These are phyloP conservation scores for Montipora capricornis DNA, from an alignment of 64 coral and sea anemone genomes.

Conservation along the genomic window DNA sequence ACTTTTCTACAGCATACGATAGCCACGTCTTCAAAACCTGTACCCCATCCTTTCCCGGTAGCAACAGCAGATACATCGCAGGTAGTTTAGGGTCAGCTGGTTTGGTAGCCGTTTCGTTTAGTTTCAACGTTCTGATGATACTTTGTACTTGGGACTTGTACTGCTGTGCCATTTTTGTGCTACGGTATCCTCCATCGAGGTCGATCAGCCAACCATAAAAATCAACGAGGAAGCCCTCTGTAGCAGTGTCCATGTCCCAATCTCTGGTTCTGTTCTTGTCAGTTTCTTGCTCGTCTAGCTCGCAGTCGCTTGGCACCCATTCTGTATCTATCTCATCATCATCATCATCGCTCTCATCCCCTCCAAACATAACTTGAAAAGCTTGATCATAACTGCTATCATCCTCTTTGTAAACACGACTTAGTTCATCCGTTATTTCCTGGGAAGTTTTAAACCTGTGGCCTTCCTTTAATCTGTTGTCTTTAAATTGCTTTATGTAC, in stretches of 20 bases:
- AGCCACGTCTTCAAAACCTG: too few relatives aligned
- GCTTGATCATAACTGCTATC: neutral
- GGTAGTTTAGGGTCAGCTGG: too few relatives aligned
- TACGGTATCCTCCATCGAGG: conserved; percentile 34
- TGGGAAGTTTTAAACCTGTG: too few relatives aligned
- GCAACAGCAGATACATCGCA: too few relatives aligned
- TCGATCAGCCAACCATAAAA: conserved; percentile 23
- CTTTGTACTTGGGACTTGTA: conserved; percentile 44
- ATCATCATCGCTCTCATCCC: neutral
- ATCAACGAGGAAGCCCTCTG: neutral
- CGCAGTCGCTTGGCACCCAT: conserved; percentile 6
- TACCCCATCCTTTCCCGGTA: too few relatives aligned
- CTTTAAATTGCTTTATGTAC: too few relatives aligned
- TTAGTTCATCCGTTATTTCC: too few relatives aligned
- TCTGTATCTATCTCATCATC: neutral
- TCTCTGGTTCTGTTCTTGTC: neutral
- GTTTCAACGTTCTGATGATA: conserved; percentile 1
- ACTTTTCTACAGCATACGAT: conserved; percentile 4
- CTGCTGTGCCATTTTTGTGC: conserved; percentile 23
- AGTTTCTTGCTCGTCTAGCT: neutral
- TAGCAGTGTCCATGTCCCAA: neutral
- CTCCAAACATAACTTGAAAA: neutral
- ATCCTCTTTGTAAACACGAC: neutral
- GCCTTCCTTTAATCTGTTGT: too few relatives aligned
- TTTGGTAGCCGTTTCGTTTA: too few relatives aligned